Base-by-base conservation (phyloP, 2,113 vertebrate species). In the Amazona guildingii region DNA sequence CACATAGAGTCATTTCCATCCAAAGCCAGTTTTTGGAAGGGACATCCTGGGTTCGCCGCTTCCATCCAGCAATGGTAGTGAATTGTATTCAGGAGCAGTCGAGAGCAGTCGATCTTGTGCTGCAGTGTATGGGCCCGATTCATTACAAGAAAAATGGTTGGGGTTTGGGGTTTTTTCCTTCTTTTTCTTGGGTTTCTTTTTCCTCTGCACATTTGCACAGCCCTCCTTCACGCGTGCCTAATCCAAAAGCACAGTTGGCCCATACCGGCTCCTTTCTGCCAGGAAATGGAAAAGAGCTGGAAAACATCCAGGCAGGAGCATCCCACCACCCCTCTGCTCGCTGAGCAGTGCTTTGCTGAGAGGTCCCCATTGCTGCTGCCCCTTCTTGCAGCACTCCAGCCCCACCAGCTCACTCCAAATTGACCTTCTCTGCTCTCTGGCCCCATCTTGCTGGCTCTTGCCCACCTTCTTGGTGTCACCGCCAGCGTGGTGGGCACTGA, bases 21-120 rank as follows among this genome's bases (percentile, higher is more conserved):
- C 72, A 69, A 39, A 92, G 97, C 55, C 1, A 20, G 48, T 55
- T 87, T 93, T 95, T 28, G 84, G 97, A 80, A 94, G 95, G 97
- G 96, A 95, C 98, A 90, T 97, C 81, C 75, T 72, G 96, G 95
- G 97, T 95, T 97, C 10, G 88, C 96, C 98, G 97, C 98, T 92
- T 86, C 97, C 98, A 98, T 98, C 41, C 97, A 83, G 95, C 97
- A 94, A 92, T 95, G 98, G 95, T 98, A 98, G 98, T 98, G 97
- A 98, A 97, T 94, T 93, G 94, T 98, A 85, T 96, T 95, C 96
- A 97, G 97, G 98, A 98, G 96, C 92, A 91, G 82, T 82, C 48
- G 87, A 96, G 73, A 64, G 17, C 28, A 29, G 88, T 35, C 77
- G 2, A 67, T 74, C 90, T 92, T 86, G 91, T 5, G 46, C 81